Percentiles rank a stretch among this genome's conserved stretches.
Evolutionary conservation across 2,888 invertebrate species (phyloP).

Genomic region (Drosophila eohydei): DNA sequence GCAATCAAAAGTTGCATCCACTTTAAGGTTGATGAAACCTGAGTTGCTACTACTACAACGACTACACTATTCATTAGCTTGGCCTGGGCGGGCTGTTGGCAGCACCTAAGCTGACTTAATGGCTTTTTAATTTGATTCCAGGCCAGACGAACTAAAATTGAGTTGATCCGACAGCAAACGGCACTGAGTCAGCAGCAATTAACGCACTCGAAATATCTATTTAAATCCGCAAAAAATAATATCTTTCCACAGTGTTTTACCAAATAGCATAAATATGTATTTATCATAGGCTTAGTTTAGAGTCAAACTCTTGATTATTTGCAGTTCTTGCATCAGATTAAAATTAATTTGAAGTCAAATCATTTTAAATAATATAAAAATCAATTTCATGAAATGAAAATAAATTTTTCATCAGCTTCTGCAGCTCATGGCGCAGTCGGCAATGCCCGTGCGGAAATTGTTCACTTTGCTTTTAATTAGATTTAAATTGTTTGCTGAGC

Average conservation of each 20-base stretch:
- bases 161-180: constrained; percentile 18
- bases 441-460: not conserved
- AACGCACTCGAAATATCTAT: not conserved
- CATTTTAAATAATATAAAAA: too few relatives aligned
- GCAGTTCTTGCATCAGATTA: too few relatives aligned
- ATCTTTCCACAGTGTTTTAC: not conserved
- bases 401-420: not conserved
- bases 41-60: not conserved
- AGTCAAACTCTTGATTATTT: too few relatives aligned
- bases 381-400: not conserved
- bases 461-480: constrained; percentile 1
- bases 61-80: constrained; percentile 2
- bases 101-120: constrained; percentile 59
- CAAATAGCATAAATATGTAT: too few relatives aligned
- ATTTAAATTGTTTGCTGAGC: constrained; percentile 11
- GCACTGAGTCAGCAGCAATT: not conserved
- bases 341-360: too few relatives aligned
- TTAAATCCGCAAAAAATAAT: not conserved
- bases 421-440: not conserved
- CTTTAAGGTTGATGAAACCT: constrained; percentile 25
- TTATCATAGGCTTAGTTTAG: too few relatives aligned
- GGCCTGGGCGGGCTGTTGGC: not conserved
- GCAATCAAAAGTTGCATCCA: constrained; percentile 42
- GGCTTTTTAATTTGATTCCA: constrained; percentile 82
- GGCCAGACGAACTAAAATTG: constrained; percentile 49